phyloP scores from a whole-genome alignment of 2,888 invertebrate genomes.

The Sepioteuthis lessoniana region DNA sequence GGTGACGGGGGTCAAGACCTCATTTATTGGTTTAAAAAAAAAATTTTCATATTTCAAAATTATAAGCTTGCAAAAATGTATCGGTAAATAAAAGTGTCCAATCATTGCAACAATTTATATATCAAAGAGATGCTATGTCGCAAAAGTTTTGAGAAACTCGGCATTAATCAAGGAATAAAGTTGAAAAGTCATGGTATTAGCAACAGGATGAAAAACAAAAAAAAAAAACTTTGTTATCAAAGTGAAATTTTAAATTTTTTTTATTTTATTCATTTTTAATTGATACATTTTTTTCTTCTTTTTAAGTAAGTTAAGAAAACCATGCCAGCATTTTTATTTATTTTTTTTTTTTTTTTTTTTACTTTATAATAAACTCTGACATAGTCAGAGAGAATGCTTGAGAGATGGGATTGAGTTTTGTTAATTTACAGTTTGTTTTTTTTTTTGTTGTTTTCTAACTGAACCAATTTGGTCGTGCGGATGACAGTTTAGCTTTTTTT shows the following conservation, averaged over 20 bases:
- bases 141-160: too few species aligned
- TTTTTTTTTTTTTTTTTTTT: neutral
- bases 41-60: too few species aligned
- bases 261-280: neutral
- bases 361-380: neutral
- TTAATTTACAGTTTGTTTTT: neutral
- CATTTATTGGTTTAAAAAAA: too few species aligned
- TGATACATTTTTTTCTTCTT: neutral
- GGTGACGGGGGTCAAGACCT: too few species aligned
- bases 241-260: neutral
- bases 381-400: constrained; percentile 1
- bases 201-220: neutral
- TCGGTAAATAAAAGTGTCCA: too few species aligned
- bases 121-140: too few species aligned
- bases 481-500: neutral
- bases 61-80: too few species aligned
- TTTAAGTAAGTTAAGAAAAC: neutral
- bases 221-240: neutral
- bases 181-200: too few species aligned
- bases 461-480: neutral
- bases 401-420: neutral
- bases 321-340: neutral
- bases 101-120: too few species aligned
- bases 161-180: too few species aligned
- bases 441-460: neutral